Conservation (phyloP, 1,140 invertebrate species). For the Brachionus rubens region DNA sequence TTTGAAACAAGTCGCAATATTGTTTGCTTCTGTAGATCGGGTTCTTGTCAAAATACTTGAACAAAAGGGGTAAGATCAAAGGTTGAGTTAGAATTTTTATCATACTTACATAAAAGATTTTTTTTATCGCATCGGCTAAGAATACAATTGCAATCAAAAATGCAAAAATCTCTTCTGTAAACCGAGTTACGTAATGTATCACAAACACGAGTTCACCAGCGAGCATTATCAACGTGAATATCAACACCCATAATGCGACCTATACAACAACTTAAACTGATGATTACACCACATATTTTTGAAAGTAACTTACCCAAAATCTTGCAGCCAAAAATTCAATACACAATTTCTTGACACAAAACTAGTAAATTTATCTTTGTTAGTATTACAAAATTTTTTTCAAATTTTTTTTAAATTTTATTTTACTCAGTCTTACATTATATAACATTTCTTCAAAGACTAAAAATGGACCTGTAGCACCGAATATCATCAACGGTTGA, state of each 20-base stretch:
- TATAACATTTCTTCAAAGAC: conserved; percentile 87
- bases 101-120: conserved; percentile 27
- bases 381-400: background rate
- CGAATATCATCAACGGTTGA: conserved; percentile 87
- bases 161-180: conserved; percentile 95
- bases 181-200: conserved; percentile 84
- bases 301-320: conserved; percentile 28
- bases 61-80: background rate
- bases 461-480: conserved; percentile 84
- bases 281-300: no score
- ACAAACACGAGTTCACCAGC: conserved; percentile 85
- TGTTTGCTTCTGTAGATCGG: conserved; percentile 18
- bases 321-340: conserved; percentile 36
- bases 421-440: conserved; percentile 55
- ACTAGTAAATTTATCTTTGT: background rate
- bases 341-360: conserved; percentile 41
- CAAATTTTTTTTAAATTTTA: background rate
- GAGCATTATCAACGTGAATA: conserved; percentile 77
- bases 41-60: conserved; percentile 40
- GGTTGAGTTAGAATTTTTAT: background rate
- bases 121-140: conserved; percentile 63
- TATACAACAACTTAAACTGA: conserved; percentile 72
- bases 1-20: conserved; percentile 32
- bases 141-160: conserved; percentile 88
- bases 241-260: conserved; percentile 78